Conservation (phyloP, 2,797 vertebrate genomes). For the Clarias laeviceps region DNA sequence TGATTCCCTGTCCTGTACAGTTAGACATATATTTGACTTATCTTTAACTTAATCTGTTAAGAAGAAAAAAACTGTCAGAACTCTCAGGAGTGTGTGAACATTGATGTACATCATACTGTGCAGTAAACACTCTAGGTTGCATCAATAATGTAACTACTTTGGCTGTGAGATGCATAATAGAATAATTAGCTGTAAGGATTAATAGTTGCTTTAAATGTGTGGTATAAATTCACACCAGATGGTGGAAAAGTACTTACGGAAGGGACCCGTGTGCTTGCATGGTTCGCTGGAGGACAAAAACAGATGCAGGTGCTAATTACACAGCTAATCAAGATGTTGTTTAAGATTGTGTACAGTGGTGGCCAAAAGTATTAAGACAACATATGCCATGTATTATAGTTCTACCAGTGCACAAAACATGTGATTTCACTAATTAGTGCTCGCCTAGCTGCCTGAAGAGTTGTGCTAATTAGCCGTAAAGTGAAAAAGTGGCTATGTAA, state of each 20-base stretch:
- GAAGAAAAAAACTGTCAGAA: background rate
- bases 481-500: too few species aligned
- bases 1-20: conserved; percentile 14
- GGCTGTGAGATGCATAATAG: background rate
- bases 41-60: background rate
- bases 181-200: background rate
- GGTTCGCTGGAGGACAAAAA: conserved; percentile 38
- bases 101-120: background rate
- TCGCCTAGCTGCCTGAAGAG: too few species aligned
- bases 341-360: background rate
- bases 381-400: too few species aligned
- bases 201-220: background rate
- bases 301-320: conserved; percentile 12
- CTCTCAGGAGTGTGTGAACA: background rate
- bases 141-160: background rate
- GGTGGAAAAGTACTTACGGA: conserved; percentile 36
- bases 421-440: too few species aligned
- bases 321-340: background rate
- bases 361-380: too few species aligned
- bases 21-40: background rate
- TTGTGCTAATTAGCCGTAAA: too few species aligned
- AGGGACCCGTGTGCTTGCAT: conserved; percentile 26
- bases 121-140: background rate
- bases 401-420: too few species aligned
- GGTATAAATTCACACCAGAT: conserved; percentile 1